A percentile compares a stretch with the other conserved stretches of the same genome.
Evolutionary conservation across 2,888 invertebrate species (phyloP).

Genomic region (Molorchus minor): DNA sequence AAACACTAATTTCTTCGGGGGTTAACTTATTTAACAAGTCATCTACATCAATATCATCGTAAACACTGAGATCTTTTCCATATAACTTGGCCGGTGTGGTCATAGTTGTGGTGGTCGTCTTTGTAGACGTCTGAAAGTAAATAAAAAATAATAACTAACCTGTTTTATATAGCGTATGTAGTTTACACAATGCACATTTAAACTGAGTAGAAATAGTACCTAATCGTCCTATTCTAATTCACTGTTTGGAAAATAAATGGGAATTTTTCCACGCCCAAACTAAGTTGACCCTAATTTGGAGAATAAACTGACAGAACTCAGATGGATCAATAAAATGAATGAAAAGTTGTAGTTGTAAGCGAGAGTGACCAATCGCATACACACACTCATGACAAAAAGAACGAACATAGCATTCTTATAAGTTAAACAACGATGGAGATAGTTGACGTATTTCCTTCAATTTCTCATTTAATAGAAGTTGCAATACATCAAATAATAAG

Average conservation of each 20-base stretch:
- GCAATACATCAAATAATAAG: conserved; percentile 21
- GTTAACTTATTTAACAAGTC: conserved; percentile 92
- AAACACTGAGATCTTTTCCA: conserved; percentile 88
- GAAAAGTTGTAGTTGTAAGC: neutral
- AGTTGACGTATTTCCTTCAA: neutral
- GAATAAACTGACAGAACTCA: conserved; percentile 33
- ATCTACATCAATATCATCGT: conserved; percentile 96
- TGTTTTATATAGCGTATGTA: conserved; percentile 27
- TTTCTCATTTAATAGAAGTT: conserved; percentile 10
- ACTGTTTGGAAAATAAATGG: conserved; percentile 38
- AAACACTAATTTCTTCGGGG: conserved; percentile 94
- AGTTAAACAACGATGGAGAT: neutral
- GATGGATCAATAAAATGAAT: conserved; percentile 32
- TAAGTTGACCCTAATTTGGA: conserved; percentile 52
- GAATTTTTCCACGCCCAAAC: conserved; percentile 52
- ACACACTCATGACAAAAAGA: too few relatives aligned
- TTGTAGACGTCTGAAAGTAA: conserved; percentile 82
- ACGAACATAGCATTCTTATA: neutral
- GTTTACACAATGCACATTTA: conserved; percentile 33
- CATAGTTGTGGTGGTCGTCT: conserved; percentile 85
- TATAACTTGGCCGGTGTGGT: conserved; percentile 90
- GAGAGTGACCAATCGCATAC: neutral
- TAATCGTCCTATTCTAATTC: conserved; percentile 41
- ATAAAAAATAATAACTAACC: conserved; percentile 24
- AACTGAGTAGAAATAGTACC: conserved; percentile 40